These are phyloP conservation scores for Natrix natrix DNA, from an alignment of 2,797 vertebrate species.

Conservation along the genomic window DNA sequence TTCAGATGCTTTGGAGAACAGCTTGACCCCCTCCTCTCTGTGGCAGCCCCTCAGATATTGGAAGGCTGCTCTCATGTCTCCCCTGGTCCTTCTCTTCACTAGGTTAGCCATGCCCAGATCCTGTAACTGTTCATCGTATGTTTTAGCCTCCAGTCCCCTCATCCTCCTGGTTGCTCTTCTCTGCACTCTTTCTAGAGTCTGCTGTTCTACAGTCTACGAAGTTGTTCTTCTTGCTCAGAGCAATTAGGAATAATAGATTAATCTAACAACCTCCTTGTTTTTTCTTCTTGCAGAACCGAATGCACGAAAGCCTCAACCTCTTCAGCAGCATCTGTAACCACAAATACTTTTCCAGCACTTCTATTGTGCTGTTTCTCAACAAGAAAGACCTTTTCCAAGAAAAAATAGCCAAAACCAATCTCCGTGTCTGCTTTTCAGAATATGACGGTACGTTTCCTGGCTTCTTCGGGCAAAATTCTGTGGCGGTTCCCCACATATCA, in stretches of 20 bases:
- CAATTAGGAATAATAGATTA: conserved; percentile 30
- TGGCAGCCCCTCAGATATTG: no score
- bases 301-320: conserved; percentile 76
- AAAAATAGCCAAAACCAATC: conserved; percentile 71
- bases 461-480: not conserved
- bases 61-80: no score
- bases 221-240: not conserved
- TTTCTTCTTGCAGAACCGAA: conserved; percentile 69
- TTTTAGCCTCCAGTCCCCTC: no score
- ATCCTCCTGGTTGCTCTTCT: no score
- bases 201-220: no score
- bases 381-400: conserved; percentile 77
- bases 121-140: no score
- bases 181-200: no score
- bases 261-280: conserved; percentile 38
- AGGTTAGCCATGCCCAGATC: no score
- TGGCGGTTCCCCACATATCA: no score
- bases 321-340: conserved; percentile 78
- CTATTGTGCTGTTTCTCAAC: conserved; percentile 75
- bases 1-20: no score
- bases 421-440: conserved; percentile 74
- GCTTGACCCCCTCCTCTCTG: no score
- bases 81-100: no score
- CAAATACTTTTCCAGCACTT: conserved; percentile 73
- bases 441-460: conserved; percentile 67